Percentiles rank a stretch among this genome's conserved stretches.
Evolutionary conservation across 2,797 vertebrate species (phyloP).

Genomic region (Chromobotia macracanthus): DNA sequence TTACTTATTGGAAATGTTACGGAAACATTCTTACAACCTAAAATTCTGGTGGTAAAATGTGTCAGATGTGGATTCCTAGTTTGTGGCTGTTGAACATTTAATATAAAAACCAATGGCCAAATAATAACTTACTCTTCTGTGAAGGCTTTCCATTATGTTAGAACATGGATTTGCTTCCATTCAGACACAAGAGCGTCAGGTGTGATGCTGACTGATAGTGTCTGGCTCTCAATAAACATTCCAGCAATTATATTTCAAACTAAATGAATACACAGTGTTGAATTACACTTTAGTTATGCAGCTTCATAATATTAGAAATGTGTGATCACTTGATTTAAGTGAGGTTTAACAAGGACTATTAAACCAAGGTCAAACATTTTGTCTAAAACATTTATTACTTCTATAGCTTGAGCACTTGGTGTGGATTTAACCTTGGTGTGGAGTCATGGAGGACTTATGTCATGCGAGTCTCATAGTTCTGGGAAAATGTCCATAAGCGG

Average conservation of each 20-base stretch:
- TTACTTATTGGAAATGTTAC: no score
- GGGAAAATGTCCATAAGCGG: background rate
- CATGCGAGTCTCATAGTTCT: background rate
- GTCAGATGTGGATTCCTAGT: no score
- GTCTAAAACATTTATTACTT: background rate
- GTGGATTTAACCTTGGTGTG: slow-evolving; percentile 29
- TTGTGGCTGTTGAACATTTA: no score
- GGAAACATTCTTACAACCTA: no score
- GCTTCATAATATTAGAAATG: background rate
- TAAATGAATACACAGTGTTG: background rate
- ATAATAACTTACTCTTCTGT: no score
- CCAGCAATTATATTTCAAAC: background rate
- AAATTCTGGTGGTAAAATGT: no score
- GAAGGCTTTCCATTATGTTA: no score
- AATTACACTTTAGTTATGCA: background rate
- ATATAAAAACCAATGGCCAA: no score
- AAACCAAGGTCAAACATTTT: background rate
- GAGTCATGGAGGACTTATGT: background rate
- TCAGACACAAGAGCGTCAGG: no score
- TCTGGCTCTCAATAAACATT: no score
- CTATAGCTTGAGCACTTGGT: background rate
- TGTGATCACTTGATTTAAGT: background rate
- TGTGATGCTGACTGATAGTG: no score
- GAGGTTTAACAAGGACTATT: background rate
- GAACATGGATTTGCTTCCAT: no score